Evolutionary conservation across 2,113 vertebrate species (phyloP).

Genomic region (Zosterops lateralis): DNA sequence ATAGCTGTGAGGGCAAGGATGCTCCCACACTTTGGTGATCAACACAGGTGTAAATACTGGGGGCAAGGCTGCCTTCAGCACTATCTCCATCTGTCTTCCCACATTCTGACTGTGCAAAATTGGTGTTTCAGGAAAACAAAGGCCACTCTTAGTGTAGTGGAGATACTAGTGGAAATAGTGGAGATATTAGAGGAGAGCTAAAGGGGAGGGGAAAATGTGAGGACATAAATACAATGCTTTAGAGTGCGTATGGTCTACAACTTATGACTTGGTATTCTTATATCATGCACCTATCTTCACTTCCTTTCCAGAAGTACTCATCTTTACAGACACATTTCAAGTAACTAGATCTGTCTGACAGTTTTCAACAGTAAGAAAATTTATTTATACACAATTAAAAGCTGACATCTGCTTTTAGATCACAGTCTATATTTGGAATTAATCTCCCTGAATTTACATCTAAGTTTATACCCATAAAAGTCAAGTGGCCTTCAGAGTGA

Average conservation of each 20-base stretch:
- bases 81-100: neutral
- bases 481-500: neutral
- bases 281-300: neutral
- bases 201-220: accelerated
- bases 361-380: neutral
- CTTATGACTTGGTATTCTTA: neutral
- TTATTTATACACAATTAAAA: neutral
- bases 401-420: neutral
- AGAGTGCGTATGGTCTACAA: neutral
- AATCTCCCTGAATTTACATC: neutral
- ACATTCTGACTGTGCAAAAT: neutral
- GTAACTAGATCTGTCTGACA: neutral
- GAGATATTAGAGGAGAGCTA: neutral
- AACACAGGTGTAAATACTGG: neutral
- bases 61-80: neutral
- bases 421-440: neutral
- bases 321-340: neutral
- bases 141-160: neutral
- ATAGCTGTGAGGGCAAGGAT: neutral
- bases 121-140: neutral
- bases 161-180: too few relatives aligned
- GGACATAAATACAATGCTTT: neutral
- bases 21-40: neutral
- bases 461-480: neutral
- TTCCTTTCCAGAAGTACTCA: neutral